Evolutionary conservation across 2,888 invertebrate genomes (phyloP), one percentile per base, ranked within the genome.

Genomic region (Lepidocyrtinus sp.): DNA sequence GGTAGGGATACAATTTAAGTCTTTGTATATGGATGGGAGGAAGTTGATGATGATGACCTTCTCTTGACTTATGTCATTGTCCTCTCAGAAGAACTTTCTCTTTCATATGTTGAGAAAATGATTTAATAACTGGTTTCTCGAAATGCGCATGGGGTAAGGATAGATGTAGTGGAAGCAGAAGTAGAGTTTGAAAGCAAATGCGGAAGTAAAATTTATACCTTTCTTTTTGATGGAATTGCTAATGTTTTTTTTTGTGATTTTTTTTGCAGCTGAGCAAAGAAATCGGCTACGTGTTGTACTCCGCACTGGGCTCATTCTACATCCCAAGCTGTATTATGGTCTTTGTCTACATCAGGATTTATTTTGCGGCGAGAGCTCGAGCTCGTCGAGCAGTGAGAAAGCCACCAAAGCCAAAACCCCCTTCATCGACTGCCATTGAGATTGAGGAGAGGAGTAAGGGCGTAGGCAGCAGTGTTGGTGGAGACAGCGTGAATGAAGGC

Each of bases 291-390:
- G 98, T 99, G 88, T 91, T 99, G 81, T 99, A 99, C 90, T 99
- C 98, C 21, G 97, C 98, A 21, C 92, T 98, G 88, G 99, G 99
- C 87, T 99, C 98, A 88, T 99, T 99, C 92, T 99, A 97, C 92
- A 96, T 99, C 89, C 99, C 99, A 83, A 97, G 97, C 88, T 96
- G 98, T 89, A 97, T 99, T 89, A 99, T 99, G 98, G 98, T 99
- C 88, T 98, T 99, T 90, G 99, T 99, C 83, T 99, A 99, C 91
- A 97, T 97, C 90, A 93, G 98, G 90, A 99, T 99, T 91, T 99
- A 98, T 91, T 96, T 93, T 90, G 98, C 98, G 55, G 98, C 98
- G 69, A 95, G 97, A 89, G 95, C 95, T 71, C 90, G 98, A 69
- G 98, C 98, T 86, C 91, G 97, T 83, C 91, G 97, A 73, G 95